phyloP scores from a whole-genome alignment of 2,888 invertebrate species.

The Amblyteles armatorius region DNA sequence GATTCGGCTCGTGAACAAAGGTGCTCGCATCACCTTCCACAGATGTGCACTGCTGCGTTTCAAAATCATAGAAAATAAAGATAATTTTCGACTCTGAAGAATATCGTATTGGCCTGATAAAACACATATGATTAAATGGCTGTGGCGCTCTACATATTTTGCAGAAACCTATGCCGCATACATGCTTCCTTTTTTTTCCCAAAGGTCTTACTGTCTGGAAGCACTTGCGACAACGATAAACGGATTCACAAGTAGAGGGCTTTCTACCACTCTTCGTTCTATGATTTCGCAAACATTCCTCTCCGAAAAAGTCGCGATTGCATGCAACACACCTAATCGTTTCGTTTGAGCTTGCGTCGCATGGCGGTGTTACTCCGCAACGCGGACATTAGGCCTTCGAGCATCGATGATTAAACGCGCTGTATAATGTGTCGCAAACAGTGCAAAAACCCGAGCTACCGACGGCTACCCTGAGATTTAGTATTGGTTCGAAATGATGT shows the following conservation, averaged over 20 bases:
- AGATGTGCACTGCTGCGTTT: conserved; percentile 55
- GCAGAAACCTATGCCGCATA: conserved; percentile 9
- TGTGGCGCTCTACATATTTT: conserved; percentile 11
- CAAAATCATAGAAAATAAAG: conserved; percentile 44
- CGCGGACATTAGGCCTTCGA: conserved; percentile 3
- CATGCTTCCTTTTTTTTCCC: conserved; percentile 14
- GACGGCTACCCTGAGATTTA: conserved; percentile 6
- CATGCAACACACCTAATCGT: conserved; percentile 9
- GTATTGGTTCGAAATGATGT: conserved; percentile 27
- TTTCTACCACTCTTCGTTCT: background rate
- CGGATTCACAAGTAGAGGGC: conserved; percentile 9
- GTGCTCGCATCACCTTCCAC: background rate
- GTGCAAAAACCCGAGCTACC: conserved; percentile 8
- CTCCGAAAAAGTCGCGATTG: conserved; percentile 29
- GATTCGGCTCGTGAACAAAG: conserved; percentile 12
- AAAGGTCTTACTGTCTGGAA: conserved; percentile 15
- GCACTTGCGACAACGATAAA: conserved; percentile 18
- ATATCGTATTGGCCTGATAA: background rate
- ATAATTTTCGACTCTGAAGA: background rate
- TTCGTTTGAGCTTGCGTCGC: background rate
- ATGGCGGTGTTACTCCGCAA: background rate
- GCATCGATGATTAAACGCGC: background rate
- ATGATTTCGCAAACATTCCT: conserved; percentile 3
- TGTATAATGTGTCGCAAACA: background rate
- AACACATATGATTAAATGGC: conserved; percentile 15